phyloP scores from a whole-genome alignment of 2,797 vertebrate species.

The Oryzias dopingdopingensis region DNA sequence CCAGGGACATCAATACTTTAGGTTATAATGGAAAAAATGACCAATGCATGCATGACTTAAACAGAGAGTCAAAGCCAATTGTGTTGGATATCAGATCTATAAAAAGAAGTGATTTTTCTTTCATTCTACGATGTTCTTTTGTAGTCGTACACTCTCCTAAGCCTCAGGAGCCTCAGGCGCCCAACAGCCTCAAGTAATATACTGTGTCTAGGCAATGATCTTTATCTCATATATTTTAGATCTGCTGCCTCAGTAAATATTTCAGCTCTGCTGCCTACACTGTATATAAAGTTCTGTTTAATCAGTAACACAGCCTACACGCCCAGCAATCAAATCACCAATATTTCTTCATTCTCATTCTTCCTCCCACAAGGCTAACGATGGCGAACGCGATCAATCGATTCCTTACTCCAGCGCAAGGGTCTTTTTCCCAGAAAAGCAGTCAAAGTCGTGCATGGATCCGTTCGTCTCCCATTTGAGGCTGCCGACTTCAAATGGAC shows the following conservation, averaged over 20 bases:
- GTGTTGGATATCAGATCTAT: no score
- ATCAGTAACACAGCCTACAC: slow-evolving; percentile 42
- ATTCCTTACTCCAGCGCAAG: slow-evolving; percentile 9
- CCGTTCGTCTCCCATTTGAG: slow-evolving; percentile 1
- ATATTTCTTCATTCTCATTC: slow-evolving; percentile 18
- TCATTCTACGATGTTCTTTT: no score
- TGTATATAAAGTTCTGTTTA: slow-evolving; percentile 23
- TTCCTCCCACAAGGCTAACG: slow-evolving; percentile 14
- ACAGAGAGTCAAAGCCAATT: no score
- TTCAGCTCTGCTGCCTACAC: slow-evolving; percentile 25
- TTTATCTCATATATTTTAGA: slow-evolving; percentile 1
- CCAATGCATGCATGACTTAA: no score
- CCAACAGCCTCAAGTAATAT: background rate
- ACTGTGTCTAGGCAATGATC: slow-evolving; percentile 3
- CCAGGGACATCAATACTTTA: no score
- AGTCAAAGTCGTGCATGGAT: background rate
- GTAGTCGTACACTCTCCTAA: no score
- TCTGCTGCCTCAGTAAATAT: slow-evolving; percentile 20
- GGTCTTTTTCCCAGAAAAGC: no score
- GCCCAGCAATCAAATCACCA: slow-evolving; percentile 20
- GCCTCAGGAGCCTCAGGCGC: no score
- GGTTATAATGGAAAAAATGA: no score
- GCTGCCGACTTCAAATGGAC: slow-evolving; percentile 16
- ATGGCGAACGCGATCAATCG: slow-evolving; percentile 20
- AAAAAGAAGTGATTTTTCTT: no score